Conservation (phyloP, 2,797 vertebrate genomes). For the Liasis olivaceus region DNA sequence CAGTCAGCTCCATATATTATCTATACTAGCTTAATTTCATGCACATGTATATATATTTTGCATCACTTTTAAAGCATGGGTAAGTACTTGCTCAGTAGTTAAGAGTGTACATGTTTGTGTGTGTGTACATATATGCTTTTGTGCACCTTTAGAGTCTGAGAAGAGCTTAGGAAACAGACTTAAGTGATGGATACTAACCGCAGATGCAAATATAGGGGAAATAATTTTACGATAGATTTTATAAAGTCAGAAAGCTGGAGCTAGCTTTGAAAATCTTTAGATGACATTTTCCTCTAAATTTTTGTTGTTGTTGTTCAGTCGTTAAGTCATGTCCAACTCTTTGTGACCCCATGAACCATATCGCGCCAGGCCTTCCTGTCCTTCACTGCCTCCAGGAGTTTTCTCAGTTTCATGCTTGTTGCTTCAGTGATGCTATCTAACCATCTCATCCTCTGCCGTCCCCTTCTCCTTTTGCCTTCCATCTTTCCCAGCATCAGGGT, state of each 20-base stretch:
- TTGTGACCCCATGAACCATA: too few relatives aligned
- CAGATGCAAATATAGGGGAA: background rate
- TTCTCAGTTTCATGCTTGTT: too few relatives aligned
- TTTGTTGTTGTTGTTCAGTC: too few relatives aligned
- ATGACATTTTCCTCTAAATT: background rate
- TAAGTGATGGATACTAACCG: background rate
- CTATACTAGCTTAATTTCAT: background rate
- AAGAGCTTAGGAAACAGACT: background rate
- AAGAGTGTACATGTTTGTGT: background rate
- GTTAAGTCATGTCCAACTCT: too few relatives aligned
- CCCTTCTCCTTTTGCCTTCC: too few relatives aligned
- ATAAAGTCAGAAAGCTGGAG: background rate
- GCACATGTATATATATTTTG: background rate
- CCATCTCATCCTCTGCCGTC: too few relatives aligned
- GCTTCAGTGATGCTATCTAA: too few relatives aligned
- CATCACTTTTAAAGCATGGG: background rate
- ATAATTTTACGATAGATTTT: background rate
- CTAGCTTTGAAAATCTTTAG: background rate
- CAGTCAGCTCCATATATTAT: background rate
- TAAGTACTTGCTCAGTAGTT: background rate
- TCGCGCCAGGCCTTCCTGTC: too few relatives aligned
- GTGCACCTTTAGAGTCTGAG: background rate
- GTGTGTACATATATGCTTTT: background rate
- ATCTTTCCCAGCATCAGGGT: too few relatives aligned
- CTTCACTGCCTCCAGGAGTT: too few relatives aligned